Evolutionary conservation across 53 echinoderm and acorn worm species (phyloP).

Genomic region (Apostichopus leukothele): DNA sequence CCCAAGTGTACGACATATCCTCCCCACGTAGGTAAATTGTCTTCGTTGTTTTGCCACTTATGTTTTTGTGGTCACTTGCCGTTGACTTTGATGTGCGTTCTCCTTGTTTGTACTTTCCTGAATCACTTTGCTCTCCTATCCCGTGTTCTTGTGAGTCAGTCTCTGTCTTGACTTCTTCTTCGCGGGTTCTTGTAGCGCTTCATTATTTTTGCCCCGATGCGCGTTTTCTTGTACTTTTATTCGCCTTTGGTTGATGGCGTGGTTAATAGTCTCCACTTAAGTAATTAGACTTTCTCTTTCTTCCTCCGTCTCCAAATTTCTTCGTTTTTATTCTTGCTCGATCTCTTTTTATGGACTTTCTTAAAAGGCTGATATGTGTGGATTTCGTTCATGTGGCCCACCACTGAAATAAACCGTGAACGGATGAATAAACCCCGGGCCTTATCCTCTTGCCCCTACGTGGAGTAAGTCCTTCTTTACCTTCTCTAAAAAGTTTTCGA

Average conservation of each 20-base stretch:
- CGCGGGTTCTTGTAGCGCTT: not conserved
- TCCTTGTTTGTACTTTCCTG: not conserved
- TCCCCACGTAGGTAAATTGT: not conserved
- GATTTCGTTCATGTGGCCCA: constrained; percentile 5
- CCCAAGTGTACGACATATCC: not conserved
- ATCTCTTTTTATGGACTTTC: too few species aligned
- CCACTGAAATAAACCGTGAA: not conserved
- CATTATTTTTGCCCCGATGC: not conserved
- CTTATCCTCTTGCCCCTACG: not conserved
- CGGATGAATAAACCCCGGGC: not conserved
- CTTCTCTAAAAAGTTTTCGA: constrained; percentile 6
- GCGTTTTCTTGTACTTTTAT: not conserved
- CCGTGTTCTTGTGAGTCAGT: not conserved
- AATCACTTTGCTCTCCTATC: not conserved
- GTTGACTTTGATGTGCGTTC: not conserved
- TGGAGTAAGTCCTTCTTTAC: not conserved
- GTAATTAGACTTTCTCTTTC: not conserved
- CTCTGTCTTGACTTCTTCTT: too few species aligned
- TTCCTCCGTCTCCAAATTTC: not conserved
- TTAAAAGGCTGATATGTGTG: not conserved
- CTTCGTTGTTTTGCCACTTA: not conserved
- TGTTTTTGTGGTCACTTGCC: not conserved
- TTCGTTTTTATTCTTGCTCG: not conserved
- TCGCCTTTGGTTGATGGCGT: not conserved
- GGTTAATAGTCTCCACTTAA: not conserved